Evolutionary conservation across 2,888 invertebrate genomes (phyloP), one percentile per base, ranked within the genome.

Genomic region (Dusona sp.): DNA sequence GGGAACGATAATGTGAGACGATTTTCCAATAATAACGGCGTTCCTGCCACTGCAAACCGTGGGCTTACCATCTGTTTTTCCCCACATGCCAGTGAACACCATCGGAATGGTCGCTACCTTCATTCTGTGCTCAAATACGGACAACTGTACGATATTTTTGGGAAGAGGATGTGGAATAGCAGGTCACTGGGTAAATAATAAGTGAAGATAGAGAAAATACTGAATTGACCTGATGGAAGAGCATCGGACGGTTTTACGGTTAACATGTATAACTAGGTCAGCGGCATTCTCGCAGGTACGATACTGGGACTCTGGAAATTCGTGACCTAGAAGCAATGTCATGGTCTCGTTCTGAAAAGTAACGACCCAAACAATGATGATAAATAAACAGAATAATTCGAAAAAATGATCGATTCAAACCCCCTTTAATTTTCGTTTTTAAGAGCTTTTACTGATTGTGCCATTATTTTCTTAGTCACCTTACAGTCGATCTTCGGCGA

Each of bases 231-330:
- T 67, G 84, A 75, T 72, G 36, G 78, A 78, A 77, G 75, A 70
- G 73, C 80, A 73, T 70, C 79, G 48, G 68, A 70, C 75, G 68
- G 64, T 75, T 90, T 90, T 89, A 90, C 91, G 91, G 92, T 90
- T 91, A 89, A 91, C 91, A 88, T 48, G 51, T 73, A 73, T 92
- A 92, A 92, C 91, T 92, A 83, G 92, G 92, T 92, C 92, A 90
- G 88, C 90, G 92, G 91, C 91, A 91, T 89, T 90, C 90, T 92
- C 92, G 87, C 88, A 83, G 86, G 79, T 70, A 70, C 67, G 61
- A 57, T 74, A 65, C 64, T 33, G 68, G 61, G 29, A 61, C 25
- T 54, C 73, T 51, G 57, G 13, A 72, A 64, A 48, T 45, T 79
- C 79, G 48, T 80, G 61, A 54, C 74, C 70, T 51, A 72, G 33